Conservation (phyloP, 2,113 vertebrate genomes). For the Notothenia coriiceps region DNA sequence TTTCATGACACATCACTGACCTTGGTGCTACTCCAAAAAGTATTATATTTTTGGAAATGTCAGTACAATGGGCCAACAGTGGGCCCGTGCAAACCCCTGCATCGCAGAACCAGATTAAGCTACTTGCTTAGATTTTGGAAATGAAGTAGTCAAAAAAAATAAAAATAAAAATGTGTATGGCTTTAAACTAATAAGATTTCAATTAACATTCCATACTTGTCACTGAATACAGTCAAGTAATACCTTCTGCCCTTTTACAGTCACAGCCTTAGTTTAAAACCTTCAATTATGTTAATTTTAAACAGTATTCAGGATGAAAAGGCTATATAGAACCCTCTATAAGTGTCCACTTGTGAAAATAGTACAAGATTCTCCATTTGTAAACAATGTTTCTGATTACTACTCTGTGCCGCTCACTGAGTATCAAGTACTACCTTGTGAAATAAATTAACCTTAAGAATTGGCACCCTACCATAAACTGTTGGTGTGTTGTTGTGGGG, state of each 20-base stretch:
- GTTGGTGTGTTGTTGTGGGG: constrained; percentile 10
- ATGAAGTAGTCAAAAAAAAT: too few relatives aligned
- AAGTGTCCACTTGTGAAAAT: background rate
- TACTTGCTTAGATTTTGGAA: too few relatives aligned
- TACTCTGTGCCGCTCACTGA: background rate
- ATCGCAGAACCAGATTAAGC: too few relatives aligned
- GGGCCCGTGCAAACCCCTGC: too few relatives aligned
- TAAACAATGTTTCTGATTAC: background rate
- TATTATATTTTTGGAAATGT: too few relatives aligned
- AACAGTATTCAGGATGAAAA: background rate
- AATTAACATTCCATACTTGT: background rate
- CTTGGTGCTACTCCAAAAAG: too few relatives aligned
- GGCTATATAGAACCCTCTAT: background rate
- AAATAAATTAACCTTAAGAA: constrained; percentile 41
- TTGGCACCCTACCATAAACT: constrained; percentile 32
- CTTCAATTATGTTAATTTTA: background rate
- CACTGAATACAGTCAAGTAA: background rate
- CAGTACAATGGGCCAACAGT: too few relatives aligned
- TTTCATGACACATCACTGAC: too few relatives aligned
- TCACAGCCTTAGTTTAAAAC: background rate
- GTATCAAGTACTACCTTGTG: background rate
- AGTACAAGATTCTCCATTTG: background rate
- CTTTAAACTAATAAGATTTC: too few relatives aligned
- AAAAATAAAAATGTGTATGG: background rate
- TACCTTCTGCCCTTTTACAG: background rate